Conservation (phyloP, 2,888 invertebrate genomes). For the Xanthorhoe designata region DNA sequence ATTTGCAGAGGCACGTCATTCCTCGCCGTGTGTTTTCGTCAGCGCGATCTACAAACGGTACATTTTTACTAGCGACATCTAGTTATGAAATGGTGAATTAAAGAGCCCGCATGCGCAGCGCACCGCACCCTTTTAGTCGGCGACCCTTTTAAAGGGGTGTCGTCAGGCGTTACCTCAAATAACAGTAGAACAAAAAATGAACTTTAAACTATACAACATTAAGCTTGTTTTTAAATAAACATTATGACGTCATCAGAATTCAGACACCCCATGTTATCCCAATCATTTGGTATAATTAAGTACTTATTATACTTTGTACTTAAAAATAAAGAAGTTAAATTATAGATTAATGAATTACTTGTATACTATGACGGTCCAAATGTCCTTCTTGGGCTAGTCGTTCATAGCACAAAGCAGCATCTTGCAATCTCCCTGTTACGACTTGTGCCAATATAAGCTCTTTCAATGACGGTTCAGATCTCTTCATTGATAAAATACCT, state of each 20-base stretch:
- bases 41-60: slow-evolving; percentile 18
- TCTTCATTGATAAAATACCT: slow-evolving; percentile 90
- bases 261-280: too few species aligned
- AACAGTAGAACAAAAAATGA: too few species aligned
- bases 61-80: slow-evolving; percentile 18
- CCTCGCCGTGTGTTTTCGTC: slow-evolving; percentile 3
- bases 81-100: slow-evolving; percentile 3
- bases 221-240: background rate
- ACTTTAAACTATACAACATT: background rate
- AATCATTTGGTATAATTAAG: too few species aligned
- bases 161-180: too few species aligned
- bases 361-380: slow-evolving; percentile 76
- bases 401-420: slow-evolving; percentile 96
- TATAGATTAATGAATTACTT: slow-evolving; percentile 52
- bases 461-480: slow-evolving; percentile 90
- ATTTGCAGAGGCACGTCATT: slow-evolving; percentile 8
- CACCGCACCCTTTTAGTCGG: background rate
- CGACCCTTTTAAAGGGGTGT: too few species aligned
- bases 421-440: slow-evolving; percentile 92
- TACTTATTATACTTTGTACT: too few species aligned
- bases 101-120: background rate
- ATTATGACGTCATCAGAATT: too few species aligned
- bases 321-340: too few species aligned
- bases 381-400: slow-evolving; percentile 88
- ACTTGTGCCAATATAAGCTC: slow-evolving; percentile 95